phyloP scores from a whole-genome alignment of 1,140 invertebrate species.

The Ditylenchus dipsaci region DNA sequence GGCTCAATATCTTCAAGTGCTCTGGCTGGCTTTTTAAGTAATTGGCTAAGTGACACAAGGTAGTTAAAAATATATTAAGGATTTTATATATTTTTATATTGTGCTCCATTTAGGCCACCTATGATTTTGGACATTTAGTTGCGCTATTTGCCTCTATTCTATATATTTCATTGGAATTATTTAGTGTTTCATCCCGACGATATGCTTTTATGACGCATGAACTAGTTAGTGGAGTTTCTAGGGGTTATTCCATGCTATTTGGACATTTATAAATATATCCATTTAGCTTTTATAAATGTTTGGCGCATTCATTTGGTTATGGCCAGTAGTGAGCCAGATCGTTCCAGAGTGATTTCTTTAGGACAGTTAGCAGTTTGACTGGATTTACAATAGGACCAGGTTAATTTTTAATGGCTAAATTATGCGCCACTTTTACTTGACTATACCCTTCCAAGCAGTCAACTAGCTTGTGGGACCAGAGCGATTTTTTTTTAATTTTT shows the following conservation, averaged over 20 bases:
- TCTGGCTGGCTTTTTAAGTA: conserved; percentile 25
- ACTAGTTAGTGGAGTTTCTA: background rate
- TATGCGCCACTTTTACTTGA: no score
- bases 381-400: conserved; percentile 43
- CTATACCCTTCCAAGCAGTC: no score
- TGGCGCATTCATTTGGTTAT: conserved; percentile 41
- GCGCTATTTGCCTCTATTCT: background rate
- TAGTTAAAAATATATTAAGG: conserved; percentile 18
- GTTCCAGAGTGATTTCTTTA: conserved; percentile 44
- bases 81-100: conserved; percentile 5
- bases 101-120: background rate
- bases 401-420: conserved; percentile 11
- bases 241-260: background rate
- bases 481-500: no score
- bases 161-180: background rate
- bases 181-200: background rate
- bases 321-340: conserved; percentile 43
- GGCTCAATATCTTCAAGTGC: conserved; percentile 19
- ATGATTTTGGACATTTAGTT: background rate
- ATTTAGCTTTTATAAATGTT: conserved; percentile 26
- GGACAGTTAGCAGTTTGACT: conserved; percentile 33
- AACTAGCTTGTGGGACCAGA: no score
- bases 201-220: background rate
- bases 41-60: conserved; percentile 31
- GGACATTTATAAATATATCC: background rate